Evolutionary conservation across 2,113 vertebrate genomes (phyloP).

Genomic region (Trogon melanurus): DNA sequence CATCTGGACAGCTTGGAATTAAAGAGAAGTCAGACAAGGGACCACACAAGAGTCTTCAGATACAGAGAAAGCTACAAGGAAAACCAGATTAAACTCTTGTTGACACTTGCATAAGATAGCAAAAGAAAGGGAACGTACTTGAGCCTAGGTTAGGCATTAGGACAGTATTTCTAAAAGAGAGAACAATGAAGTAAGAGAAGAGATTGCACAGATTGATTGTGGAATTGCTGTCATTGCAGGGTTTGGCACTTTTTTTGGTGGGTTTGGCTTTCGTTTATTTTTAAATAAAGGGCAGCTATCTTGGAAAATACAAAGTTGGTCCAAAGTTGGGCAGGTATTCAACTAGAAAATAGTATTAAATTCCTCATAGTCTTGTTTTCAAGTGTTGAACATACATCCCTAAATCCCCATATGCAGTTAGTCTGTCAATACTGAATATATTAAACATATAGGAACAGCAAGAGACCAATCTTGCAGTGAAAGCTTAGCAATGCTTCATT

Average conservation of each 20-base stretch:
- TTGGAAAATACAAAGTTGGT: background rate
- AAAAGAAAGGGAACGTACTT: background rate
- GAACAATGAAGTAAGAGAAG: background rate
- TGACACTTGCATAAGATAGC: accelerated
- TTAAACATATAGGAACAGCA: background rate
- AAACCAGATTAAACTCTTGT: background rate
- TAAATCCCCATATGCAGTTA: background rate
- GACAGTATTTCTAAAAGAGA: background rate
- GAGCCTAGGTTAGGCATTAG: background rate
- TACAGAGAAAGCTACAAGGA: background rate
- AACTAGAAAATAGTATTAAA: background rate
- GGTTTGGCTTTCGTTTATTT: background rate
- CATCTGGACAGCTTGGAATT: background rate
- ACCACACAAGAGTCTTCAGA: background rate
- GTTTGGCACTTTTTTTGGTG: background rate
- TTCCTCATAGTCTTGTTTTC: background rate
- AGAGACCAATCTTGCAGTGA: background rate
- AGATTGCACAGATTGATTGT: background rate
- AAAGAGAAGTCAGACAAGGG: background rate
- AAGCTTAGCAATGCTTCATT: background rate
- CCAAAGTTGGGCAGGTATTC: background rate
- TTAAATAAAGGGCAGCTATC: background rate
- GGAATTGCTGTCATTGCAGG: background rate
- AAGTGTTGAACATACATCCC: background rate
- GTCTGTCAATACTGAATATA: background rate